Evolutionary conservation across 1,140 invertebrate genomes (phyloP), one percentile per base, ranked within the genome.

Genomic region (Pseudoatta argentina): DNA sequence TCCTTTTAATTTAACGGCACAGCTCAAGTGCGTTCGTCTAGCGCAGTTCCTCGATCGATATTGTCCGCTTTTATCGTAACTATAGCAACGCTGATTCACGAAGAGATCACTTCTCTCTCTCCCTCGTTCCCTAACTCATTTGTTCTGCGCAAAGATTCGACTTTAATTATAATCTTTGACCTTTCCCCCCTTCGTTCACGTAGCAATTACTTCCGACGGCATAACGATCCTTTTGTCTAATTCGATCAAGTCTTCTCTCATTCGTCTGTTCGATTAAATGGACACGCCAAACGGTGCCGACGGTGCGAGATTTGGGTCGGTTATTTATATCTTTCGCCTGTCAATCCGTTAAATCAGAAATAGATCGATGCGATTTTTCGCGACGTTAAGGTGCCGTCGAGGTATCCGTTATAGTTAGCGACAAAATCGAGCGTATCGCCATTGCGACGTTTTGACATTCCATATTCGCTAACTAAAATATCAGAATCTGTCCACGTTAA

Each of bases 1-100:
- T 77, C 72, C 73, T 64, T 88, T 86, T 64, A 88, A 90, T 81
- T 88, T 87, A 88, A 85, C 86, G 71, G 71, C 71, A 66, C 81
- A 59, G 66, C 86, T 86, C 81, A 86, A 91, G 87, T 90, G 71
- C 87, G 89, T 93, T 89, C 88, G 87, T 91, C 92, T 90, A 90
- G 85, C 85, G 85, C 79, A 89, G 90, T 90, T 92, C 48, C 87
- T 87, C 87, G 91, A 81, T 93, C 93, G 91, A 93, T 93, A 94
- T 93, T 92, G 90, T 92, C 90, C 89, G 89, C 91, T 93, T 91
- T 91, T 88, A 86, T 89, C 85, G 93, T 93, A 93, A 93, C 93
- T 93, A 93, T 93, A 93, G 93, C 93, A 93, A 94, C 93, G 76
- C 72, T 85, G 88, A 82, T 92, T 89, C 89, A 86, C 86, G 89